Percentiles rank a stretch among this genome's conserved stretches.
Evolutionary conservation across 1,140 invertebrate species (phyloP).

Genomic region (Zaprionus camerounensis): DNA sequence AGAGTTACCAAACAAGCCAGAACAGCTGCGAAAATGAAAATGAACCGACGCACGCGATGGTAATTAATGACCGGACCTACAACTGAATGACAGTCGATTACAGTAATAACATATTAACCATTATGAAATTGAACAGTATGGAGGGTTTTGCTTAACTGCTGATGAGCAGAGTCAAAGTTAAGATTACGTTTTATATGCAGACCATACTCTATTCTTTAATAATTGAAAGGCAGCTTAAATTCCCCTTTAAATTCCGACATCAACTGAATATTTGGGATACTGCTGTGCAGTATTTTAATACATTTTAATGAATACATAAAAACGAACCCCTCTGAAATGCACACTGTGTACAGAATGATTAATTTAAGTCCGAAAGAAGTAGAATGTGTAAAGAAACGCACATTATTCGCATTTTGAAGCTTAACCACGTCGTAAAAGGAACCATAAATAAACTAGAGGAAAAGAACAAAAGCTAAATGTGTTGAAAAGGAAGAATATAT

Average conservation of each 20-base stretch:
- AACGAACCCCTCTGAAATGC: not conserved
- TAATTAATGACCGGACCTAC: conserved; percentile 42
- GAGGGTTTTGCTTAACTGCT: not conserved
- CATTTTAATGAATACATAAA: conserved; percentile 1
- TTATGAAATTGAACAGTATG: conserved; percentile 9
- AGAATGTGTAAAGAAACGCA: conserved; percentile 3
- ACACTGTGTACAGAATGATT: not conserved
- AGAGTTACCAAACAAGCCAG: conserved; percentile 8
- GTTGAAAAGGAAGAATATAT: not conserved
- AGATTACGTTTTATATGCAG: not conserved
- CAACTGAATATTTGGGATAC: not conserved
- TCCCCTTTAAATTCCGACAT: not conserved
- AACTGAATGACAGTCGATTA: conserved; percentile 45
- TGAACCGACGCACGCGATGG: conserved; percentile 35
- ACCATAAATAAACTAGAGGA: not conserved
- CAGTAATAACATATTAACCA: conserved; percentile 24
- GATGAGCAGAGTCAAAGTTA: not conserved
- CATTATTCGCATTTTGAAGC: not conserved
- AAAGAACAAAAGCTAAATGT: not conserved
- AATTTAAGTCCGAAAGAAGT: conserved; percentile 8
- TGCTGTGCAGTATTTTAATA: not conserved
- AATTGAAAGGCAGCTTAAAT: not conserved
- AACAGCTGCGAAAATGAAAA: conserved; percentile 35
- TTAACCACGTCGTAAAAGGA: conserved; percentile 1
- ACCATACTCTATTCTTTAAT: not conserved